A percentile compares a stretch with the other conserved stretches of the same genome.
Evolutionary conservation across 2,797 vertebrate species (phyloP).

Genomic region (Loriculus beryllinus): DNA sequence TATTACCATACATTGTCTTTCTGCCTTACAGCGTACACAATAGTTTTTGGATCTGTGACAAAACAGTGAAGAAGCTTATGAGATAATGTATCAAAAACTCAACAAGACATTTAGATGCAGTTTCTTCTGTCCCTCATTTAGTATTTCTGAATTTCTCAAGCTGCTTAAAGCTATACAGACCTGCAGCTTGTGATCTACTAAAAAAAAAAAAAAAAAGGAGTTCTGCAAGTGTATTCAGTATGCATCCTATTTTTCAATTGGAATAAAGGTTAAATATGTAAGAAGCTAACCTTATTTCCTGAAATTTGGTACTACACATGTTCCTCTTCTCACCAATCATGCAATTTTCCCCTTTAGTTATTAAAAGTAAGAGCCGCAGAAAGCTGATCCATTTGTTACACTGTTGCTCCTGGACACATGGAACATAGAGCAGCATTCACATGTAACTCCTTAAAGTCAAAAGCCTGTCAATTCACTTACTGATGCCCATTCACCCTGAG

Average conservation of each 20-base stretch:
- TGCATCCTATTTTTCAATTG: background rate
- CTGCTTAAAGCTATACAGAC: background rate
- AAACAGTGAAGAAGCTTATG: background rate
- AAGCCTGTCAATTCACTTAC: background rate
- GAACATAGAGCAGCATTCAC: background rate
- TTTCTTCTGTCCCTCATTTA: background rate
- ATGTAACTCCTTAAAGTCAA: background rate
- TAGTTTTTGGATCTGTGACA: background rate
- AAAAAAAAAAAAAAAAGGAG: background rate
- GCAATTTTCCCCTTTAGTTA: background rate
- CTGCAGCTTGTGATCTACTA: background rate
- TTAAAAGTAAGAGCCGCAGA: background rate
- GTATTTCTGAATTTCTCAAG: background rate
- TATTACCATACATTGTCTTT: background rate
- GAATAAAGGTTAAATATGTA: background rate
- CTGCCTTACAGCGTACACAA: background rate
- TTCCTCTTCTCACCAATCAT: rapidly evolving
- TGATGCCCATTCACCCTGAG: background rate
- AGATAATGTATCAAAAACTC: background rate
- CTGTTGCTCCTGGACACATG: rapidly evolving
- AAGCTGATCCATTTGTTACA: background rate
- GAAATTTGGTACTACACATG: background rate
- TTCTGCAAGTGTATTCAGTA: background rate
- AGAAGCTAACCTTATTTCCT: background rate
- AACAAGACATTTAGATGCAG: background rate